Evolutionary conservation across 2,797 vertebrate genomes (phyloP), one percentile per base, ranked within the genome.

Genomic region (Perodicticus potto): DNA sequence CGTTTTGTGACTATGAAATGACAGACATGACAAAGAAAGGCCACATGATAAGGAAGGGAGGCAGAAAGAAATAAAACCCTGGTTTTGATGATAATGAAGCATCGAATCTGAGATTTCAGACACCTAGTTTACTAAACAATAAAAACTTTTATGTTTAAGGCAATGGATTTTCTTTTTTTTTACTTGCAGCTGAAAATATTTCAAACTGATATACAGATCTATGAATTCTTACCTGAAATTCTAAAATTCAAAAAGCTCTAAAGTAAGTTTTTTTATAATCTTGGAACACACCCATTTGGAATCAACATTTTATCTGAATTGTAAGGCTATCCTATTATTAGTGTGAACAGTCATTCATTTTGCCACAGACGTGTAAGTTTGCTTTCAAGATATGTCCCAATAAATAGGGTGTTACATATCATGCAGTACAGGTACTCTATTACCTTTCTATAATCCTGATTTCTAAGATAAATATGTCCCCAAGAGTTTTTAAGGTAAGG

Each of bases 401-500:
- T 43, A 77, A 78, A 45, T 27, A 25, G 40, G 53, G 5, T 88
- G 4, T 29, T 74, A 57, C 7, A 49, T 29, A 55, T 78, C 53
- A 65, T 43, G 16, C 27, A 76, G 45, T 17, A 22, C 25, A 87
- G 32, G 37, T 19, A 77, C 20, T 40, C 76, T 20, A 32, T 40
- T 83, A 63, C 12, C 65, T 85, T 81, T 88, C 43, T 89, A 76
- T 32, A 53, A 65, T 40, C 70, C 86, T 78, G 40, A 91, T 70
- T 49, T 90, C 45, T 87, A 70, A 87, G 74, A 73, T 8, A 94
- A 29, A 91, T 10, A 17, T 89, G 29, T 43, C 25, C 43, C 73
- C 37, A 61, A 20, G n/a, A 77, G 9, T 43, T 91, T 94, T 93
- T 72, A 96, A 96, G 70, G 61, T 32, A 92, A 80, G 76, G 25